Evolutionary conservation across 2,113 vertebrate species (phyloP), one percentile per base, ranked within the genome.

Genomic region (Melanerpes aurifrons): DNA sequence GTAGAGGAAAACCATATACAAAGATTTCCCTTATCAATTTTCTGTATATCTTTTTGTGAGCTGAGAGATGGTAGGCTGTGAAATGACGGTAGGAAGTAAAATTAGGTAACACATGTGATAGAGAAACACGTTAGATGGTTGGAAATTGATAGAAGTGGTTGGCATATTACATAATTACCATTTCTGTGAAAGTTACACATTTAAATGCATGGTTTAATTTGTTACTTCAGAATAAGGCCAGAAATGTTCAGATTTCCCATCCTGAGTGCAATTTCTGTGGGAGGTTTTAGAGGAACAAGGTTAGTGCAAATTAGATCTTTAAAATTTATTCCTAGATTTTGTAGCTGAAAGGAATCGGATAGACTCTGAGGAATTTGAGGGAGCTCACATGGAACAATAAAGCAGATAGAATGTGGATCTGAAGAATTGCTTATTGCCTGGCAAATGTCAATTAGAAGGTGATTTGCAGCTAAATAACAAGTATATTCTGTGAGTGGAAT

Each of bases 391-490:
- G 53, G 54, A 47, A 47, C 66, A 89, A 61, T 86, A 53, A 69
- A 72, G 57, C 87, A 89, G 19, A 50, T 94, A 90, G 69, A 91
- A 80, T 81, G 59, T 63, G 67, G 82, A 82, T 89, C 63, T 96
- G 89, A 96, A 95, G 94, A 92, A 70, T 81, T 89, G 57, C 89
- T 87, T 91, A 89, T 87, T 95, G 67, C 56, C 82, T 95, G 76
- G 77, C 86, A 94, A 89, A 92, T 95, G 69, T 95, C 94, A 95
- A 58, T 40, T 75, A 93, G 64, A 73, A 81, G 69, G 69, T 92
- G 89, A 87, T 90, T 94, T 89, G 56, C 63, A 82, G 80, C 48
- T 92, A 95, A 95, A 94, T 95, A 96, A 92, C 47, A 82, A 94
- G 59, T 69, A 73, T 40, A 56, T 40, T 5, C 17, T 92, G 67